A percentile compares a stretch with the other conserved stretches of the same genome.
Conservation (phyloP, 2,888 invertebrate genomes). For the Spilosoma lubricipeda region DNA sequence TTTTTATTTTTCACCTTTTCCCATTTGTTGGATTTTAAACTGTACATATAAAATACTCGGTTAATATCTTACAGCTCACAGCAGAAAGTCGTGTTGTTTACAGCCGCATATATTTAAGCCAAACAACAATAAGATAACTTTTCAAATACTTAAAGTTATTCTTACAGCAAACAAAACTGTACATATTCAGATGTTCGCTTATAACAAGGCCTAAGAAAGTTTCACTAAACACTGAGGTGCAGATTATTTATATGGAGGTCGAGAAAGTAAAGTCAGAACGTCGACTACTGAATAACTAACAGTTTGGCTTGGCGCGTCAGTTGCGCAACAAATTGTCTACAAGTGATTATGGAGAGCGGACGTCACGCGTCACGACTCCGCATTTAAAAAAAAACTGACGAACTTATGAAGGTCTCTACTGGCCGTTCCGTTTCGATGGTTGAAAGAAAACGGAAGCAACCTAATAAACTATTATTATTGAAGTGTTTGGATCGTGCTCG, state of each 20-base stretch:
- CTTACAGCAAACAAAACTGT: constrained; percentile 34
- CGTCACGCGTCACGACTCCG: constrained; percentile 69
- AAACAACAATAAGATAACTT: constrained; percentile 40
- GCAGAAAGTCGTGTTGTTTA: constrained; percentile 33
- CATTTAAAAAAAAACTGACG: constrained; percentile 65
- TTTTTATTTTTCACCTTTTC: constrained; percentile 19
- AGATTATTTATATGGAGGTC: constrained; percentile 70
- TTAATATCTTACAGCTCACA: constrained; percentile 34
- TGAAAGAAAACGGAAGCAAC: constrained; percentile 51
- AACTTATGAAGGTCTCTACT: constrained; percentile 56
- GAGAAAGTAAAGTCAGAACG: constrained; percentile 78
- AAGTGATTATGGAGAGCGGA: constrained; percentile 69
- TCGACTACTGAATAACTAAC: constrained; percentile 75
- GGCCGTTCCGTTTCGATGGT: constrained; percentile 39
- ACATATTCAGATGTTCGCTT: constrained; percentile 33
- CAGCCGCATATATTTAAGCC: constrained; percentile 35
- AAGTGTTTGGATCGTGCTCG: background rate
- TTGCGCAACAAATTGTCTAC: constrained; percentile 76
- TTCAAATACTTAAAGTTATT: constrained; percentile 37
- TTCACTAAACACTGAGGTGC: constrained; percentile 60
- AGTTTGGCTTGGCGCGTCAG: constrained; percentile 62
- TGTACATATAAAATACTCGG: constrained; percentile 26
- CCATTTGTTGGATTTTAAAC: constrained; percentile 26
- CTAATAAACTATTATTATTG: background rate
- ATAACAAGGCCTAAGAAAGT: constrained; percentile 57